A percentile compares a stretch with the other conserved stretches of the same genome.
Evolutionary conservation across 2,113 vertebrate species (phyloP).

Genomic region (Neomonachus schauinslandi): DNA sequence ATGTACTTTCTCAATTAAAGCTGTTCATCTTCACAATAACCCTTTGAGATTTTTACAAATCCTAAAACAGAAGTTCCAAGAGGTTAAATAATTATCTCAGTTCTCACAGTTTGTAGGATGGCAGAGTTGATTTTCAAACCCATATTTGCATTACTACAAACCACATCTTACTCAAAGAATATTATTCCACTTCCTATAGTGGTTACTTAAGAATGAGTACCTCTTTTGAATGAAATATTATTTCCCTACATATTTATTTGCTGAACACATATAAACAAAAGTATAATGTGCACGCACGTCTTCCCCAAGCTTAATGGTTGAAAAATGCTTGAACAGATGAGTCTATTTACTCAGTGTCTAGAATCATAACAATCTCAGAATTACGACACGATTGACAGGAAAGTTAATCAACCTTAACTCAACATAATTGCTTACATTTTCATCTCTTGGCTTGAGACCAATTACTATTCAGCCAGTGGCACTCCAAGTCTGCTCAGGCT

Average conservation of each 20-base stretch:
- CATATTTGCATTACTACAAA: not conserved
- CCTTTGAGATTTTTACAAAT: not conserved
- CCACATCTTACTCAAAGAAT: not conserved
- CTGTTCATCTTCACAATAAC: not conserved
- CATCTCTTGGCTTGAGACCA: not conserved
- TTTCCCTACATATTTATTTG: not conserved
- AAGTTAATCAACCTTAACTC: not conserved
- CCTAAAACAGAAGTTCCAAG: not conserved
- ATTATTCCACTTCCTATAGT: not conserved
- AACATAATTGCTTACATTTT: not conserved
- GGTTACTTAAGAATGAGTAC: not conserved
- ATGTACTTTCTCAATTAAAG: not conserved
- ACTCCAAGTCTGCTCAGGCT: not conserved
- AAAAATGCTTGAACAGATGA: not conserved
- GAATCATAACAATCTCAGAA: not conserved
- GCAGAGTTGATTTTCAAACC: not conserved
- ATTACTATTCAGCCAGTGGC: not conserved
- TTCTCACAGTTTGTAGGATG: not conserved
- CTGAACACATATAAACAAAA: not conserved
- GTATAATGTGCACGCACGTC: not conserved
- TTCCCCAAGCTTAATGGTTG: not conserved
- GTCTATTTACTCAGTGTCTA: not conserved
- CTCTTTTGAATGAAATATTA: slow-evolving; percentile 12
- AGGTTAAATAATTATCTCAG: not conserved
- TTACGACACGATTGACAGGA: not conserved